Percentiles rank a stretch among this genome's conserved stretches.
These are phyloP conservation scores for Dasyornis broadbenti DNA, from an alignment of 2,113 vertebrate species.

Conservation along the genomic window DNA sequence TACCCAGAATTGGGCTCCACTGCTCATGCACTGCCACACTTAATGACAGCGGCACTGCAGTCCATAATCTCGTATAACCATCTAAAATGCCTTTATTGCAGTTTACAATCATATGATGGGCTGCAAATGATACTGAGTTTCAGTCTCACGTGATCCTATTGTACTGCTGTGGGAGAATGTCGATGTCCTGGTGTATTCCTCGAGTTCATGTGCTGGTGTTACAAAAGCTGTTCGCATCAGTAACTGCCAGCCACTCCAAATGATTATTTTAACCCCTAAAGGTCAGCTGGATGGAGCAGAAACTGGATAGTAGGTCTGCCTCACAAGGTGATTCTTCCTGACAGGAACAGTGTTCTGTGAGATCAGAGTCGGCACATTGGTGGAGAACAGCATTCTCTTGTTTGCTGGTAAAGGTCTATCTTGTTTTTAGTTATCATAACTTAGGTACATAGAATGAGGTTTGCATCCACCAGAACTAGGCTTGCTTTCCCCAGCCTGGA, in stretches of 20 bases:
- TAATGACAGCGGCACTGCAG: neutral
- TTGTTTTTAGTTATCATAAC: too few relatives aligned
- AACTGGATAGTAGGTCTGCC: neutral
- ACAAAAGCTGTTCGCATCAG: too few relatives aligned
- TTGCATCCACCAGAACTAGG: neutral
- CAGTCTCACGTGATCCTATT: neutral
- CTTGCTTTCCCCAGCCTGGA: neutral
- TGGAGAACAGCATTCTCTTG: rapidly evolving
- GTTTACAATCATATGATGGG: neutral
- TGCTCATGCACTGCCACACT: neutral
- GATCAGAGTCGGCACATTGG: too few relatives aligned
- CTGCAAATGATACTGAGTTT: neutral
- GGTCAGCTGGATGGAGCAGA: neutral
- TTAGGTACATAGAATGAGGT: neutral
- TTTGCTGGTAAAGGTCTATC: too few relatives aligned
- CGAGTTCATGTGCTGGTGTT: rapidly evolving
- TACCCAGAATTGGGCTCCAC: neutral
- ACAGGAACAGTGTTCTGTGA: neutral
- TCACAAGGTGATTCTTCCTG: neutral
- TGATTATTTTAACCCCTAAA: neutral
- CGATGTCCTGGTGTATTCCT: too few relatives aligned
- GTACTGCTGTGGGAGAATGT: rapidly evolving
- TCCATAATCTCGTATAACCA: neutral
- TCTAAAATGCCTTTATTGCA: neutral
- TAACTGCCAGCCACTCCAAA: neutral